phyloP scores from a whole-genome alignment of 2,797 vertebrate species.

The Erpetoichthys calabaricus region DNA sequence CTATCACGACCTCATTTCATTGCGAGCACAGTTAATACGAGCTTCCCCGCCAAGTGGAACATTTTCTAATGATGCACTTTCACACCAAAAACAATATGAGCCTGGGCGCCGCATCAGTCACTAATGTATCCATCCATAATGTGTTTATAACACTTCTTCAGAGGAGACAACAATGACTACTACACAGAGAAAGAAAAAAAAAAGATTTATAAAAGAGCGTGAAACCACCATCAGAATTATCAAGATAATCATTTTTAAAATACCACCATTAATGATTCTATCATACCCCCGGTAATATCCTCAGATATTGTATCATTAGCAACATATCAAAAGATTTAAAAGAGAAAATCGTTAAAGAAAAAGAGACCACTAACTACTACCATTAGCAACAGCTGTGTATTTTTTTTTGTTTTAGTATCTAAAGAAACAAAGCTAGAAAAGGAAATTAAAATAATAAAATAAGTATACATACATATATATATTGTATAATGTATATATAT shows the following conservation, averaged over 20 bases:
- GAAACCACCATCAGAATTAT: constrained; percentile 48
- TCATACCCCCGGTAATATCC: constrained; percentile 49
- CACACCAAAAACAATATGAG: constrained; percentile 65
- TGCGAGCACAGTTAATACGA: constrained; percentile 58
- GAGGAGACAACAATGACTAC: constrained; percentile 49
- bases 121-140: constrained; percentile 74
- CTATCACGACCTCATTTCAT: constrained; percentile 82
- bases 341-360: constrained; percentile 38
- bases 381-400: constrained; percentile 34
- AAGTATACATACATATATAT: constrained; percentile 3
- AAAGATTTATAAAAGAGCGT: constrained; percentile 32
- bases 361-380: constrained; percentile 27
- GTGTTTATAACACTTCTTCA: constrained; percentile 60
- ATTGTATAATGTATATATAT: background rate
- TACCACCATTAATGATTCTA: constrained; percentile 50
- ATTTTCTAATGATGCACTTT: constrained; percentile 71
- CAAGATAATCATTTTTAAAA: constrained; percentile 57
- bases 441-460: constrained; percentile 6
- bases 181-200: constrained; percentile 34
- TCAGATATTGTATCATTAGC: constrained; percentile 55
- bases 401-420: constrained; percentile 27
- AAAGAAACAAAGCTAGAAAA: constrained; percentile 18
- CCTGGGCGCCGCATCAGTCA: constrained; percentile 60
- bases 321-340: constrained; percentile 40
- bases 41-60: constrained; percentile 71